Percentiles rank a stretch among this genome's conserved stretches.
Conservation (phyloP, 2,797 vertebrate species). For the Poecilia wingei region DNA sequence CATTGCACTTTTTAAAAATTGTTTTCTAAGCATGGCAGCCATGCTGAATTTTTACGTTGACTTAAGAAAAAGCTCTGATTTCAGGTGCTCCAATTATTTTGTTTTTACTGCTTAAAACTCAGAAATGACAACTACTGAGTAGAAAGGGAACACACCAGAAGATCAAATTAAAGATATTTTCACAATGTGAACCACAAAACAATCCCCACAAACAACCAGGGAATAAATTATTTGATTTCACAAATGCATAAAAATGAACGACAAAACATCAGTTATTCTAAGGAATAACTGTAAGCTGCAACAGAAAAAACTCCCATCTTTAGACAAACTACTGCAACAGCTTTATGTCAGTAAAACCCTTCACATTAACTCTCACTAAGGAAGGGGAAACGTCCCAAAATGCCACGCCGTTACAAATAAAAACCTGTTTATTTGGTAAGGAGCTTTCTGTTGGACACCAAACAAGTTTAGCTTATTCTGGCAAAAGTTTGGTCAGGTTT, state of each 20-base stretch:
- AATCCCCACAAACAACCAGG: background rate
- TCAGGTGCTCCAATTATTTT: background rate
- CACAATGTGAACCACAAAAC: background rate
- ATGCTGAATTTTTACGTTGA: background rate
- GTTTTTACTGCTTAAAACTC: background rate
- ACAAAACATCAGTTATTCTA: background rate
- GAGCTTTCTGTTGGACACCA: constrained; percentile 1
- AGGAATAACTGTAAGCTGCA: background rate
- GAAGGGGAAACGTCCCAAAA: background rate
- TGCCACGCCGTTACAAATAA: background rate
- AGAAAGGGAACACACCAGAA: background rate
- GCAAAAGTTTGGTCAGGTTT: constrained; percentile 4
- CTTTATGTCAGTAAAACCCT: background rate
- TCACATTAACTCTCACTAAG: background rate
- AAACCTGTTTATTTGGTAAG: background rate
- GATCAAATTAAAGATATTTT: background rate
- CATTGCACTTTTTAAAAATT: background rate
- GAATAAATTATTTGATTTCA: background rate
- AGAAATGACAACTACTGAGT: background rate
- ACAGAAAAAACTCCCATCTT: background rate
- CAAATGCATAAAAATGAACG: constrained; percentile 1
- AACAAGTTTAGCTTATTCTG: constrained; percentile 3
- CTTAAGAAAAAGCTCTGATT: background rate
- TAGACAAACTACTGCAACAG: background rate
- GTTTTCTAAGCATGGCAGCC: background rate